A percentile compares a stretch with the other conserved stretches of the same genome.
Conservation (phyloP, 2,797 vertebrate species). For the Kryptopterus vitreolus region DNA sequence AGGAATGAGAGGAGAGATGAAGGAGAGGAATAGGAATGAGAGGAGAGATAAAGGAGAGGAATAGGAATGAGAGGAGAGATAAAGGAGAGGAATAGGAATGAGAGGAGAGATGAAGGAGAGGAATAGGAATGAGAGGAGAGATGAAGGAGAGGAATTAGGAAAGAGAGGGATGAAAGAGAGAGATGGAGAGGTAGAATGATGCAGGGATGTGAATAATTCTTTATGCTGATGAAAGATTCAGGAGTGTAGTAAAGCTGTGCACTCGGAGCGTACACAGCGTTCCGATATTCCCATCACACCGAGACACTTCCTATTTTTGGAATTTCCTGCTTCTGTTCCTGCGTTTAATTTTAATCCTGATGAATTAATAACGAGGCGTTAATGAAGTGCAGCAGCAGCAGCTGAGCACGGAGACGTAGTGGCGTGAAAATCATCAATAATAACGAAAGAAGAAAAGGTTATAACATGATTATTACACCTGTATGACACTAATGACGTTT, state of each 20-base stretch:
- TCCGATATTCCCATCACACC: not conserved
- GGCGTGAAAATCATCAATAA: too few relatives aligned
- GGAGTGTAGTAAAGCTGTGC: constrained; percentile 5
- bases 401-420: not conserved
- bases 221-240: constrained; percentile 52
- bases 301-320: not conserved
- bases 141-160: too few relatives aligned
- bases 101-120: too few relatives aligned
- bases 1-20: too few relatives aligned
- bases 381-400: not conserved
- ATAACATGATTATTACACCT: too few relatives aligned
- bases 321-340: not conserved
- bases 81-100: not conserved
- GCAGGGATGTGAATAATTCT: constrained; percentile 28
- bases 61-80: not conserved
- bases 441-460: not conserved
- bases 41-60: too few relatives aligned
- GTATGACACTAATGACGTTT: not conserved
- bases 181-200: too few relatives aligned
- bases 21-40: too few relatives aligned
- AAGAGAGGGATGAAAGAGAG: not conserved
- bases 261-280: constrained; percentile 19
- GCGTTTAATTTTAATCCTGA: not conserved
- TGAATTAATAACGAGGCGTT: not conserved
- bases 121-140: not conserved